Evolutionary conservation across 2,888 invertebrate genomes (phyloP), one percentile per base, ranked within the genome.

Genomic region (Apodemia zela): DNA sequence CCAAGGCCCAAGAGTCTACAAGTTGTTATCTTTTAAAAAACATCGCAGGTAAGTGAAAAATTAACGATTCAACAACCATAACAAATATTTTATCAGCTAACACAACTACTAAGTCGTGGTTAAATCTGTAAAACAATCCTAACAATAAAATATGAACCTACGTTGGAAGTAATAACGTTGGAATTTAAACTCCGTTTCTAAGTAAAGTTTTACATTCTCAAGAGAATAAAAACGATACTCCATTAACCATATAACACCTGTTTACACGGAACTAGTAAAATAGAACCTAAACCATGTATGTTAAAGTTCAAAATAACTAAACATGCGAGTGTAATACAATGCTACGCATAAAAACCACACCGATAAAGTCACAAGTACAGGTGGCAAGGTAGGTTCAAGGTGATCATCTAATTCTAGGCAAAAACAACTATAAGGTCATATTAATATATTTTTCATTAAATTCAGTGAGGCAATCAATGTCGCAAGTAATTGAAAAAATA

Each of bases 381-480:
- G 33, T 47, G 61, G 49, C 61, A 29, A 57, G 58, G 21, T 42
- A 45, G 57, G 57, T 57, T 62, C 62, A 62, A 62, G 62, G 62
- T 62, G 62, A 42, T 57, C 29, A 25, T 33, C 57, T 62, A 11
- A 62, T 21, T 57, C 42, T 58, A 42, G 25, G 62, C 62, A 62
- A 59, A 62, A 59, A 62, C 62, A 62, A 58, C 21, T 17, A 59
- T 21, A 47, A 62, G 58, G 29, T 59, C 58, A 42, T 17, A 47
- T 17, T 47, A 38, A 38, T 18, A 17, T 61, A 38, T 29, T 21
- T 33, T 21, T 21, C 21, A 15, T 54, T 11, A 54, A 25, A 54
- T 54, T 15, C 25, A 54, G 25, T 54, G 21, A 21, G 25, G 15
- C 54, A 54, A 54, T 54, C 54, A 54, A 51, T 54, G 17, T 18